Evolutionary conservation across 2,888 invertebrate species (phyloP).

Genomic region (Platycnemis pennipes): DNA sequence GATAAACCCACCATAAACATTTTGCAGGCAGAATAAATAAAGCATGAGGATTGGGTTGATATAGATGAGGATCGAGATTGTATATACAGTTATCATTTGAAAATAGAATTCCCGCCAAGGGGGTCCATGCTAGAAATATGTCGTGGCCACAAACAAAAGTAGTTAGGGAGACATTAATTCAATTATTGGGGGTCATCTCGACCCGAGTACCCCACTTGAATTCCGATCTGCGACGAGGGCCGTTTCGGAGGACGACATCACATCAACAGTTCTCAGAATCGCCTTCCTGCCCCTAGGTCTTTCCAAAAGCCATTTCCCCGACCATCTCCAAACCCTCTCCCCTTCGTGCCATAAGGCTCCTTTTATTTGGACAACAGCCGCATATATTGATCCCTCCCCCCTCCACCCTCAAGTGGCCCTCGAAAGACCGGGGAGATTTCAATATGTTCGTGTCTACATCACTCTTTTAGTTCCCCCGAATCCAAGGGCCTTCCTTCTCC

Average conservation of each 20-base stretch:
- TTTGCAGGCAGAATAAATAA: too few relatives aligned
- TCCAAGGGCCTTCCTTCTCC: not conserved
- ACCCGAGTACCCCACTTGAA: not conserved
- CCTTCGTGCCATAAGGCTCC: not conserved
- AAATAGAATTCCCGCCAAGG: too few relatives aligned
- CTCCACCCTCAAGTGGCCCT: not conserved
- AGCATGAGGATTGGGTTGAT: too few relatives aligned
- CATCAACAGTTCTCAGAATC: not conserved
- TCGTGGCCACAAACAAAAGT: too few relatives aligned
- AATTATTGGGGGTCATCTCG: slow-evolving; percentile 2
- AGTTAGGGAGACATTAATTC: too few relatives aligned
- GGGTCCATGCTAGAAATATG: too few relatives aligned
- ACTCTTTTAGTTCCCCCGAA: not conserved
- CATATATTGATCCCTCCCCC: not conserved
- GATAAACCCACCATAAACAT: too few relatives aligned
- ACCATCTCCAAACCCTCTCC: not conserved
- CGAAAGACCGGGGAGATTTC: not conserved
- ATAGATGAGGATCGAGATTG: too few relatives aligned
- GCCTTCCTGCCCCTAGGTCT: not conserved
- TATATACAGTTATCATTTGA: too few relatives aligned
- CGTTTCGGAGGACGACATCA: not conserved
- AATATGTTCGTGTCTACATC: not conserved
- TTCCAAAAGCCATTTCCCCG: not conserved
- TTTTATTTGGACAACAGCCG: slow-evolving; percentile 5
- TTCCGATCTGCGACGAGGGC: too few relatives aligned